These are phyloP conservation scores for Pseudoatta argentina DNA, from an alignment of 1,140 invertebrate species.

Conservation along the genomic window DNA sequence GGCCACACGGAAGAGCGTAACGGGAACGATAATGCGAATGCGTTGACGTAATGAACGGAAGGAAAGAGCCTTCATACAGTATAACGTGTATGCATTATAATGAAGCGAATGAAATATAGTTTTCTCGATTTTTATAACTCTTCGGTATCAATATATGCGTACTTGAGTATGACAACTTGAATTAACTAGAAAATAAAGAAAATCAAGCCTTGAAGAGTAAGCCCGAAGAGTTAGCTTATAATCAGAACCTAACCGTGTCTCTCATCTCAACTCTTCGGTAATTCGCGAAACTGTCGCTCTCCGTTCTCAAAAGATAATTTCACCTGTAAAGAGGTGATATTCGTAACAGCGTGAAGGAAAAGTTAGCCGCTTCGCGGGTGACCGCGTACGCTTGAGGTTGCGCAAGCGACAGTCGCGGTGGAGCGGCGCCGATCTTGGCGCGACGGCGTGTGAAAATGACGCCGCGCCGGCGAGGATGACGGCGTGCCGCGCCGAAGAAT, in stretches of 20 bases:
- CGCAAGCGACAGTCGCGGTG: slow-evolving; percentile 69
- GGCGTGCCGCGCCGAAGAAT: slow-evolving; percentile 50
- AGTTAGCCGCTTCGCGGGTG: slow-evolving; percentile 70
- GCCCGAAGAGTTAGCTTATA: too few species aligned
- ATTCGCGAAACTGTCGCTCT: not conserved
- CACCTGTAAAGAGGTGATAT: not conserved
- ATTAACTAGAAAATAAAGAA: too few species aligned
- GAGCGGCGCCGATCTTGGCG: slow-evolving; percentile 69
- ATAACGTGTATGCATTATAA: not conserved
- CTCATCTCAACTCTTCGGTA: not conserved
- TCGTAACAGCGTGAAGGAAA: slow-evolving; percentile 37
- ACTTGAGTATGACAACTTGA: too few species aligned
- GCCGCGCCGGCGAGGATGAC: slow-evolving; percentile 55
- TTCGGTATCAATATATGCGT: too few species aligned
- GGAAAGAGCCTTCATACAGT: not conserved
- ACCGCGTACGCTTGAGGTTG: slow-evolving; percentile 71
- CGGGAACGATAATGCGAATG: slow-evolving; percentile 56
- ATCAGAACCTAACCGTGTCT: not conserved
- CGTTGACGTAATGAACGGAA: slow-evolving; percentile 54
- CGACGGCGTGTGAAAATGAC: slow-evolving; percentile 80
- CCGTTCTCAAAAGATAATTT: not conserved
- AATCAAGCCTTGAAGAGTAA: too few species aligned
- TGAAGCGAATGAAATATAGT: not conserved
- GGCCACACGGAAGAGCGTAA: slow-evolving; percentile 40
- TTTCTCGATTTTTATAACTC: not conserved